Evolutionary conservation across 1,140 invertebrate species (phyloP).

Genomic region (Solen grandis): DNA sequence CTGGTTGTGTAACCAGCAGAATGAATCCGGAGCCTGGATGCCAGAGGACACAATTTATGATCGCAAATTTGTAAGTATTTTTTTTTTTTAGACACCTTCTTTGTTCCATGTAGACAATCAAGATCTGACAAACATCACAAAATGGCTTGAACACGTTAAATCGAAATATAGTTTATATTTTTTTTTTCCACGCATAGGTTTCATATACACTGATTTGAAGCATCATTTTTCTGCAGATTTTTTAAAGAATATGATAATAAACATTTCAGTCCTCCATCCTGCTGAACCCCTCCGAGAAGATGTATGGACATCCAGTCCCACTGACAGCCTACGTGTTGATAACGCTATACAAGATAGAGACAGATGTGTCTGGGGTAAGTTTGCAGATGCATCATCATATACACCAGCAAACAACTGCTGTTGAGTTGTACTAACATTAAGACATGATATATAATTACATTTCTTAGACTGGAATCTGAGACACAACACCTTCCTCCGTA

Average conservation of each 20-base stretch:
- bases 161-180: background rate
- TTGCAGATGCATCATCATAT: no score
- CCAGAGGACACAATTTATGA: conserved; percentile 68
- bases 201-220: no score
- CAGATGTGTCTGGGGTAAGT: conserved; percentile 87
- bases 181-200: no score
- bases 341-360: conserved; percentile 67
- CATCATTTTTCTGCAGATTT: no score
- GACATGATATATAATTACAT: background rate
- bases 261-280: conserved; percentile 64
- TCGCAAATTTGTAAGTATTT: conserved; percentile 75
- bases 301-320: conserved; percentile 69
- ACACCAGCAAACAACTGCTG: no score
- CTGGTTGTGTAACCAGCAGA: conserved; percentile 75
- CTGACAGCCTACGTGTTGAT: conserved; percentile 76
- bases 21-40: conserved; percentile 75
- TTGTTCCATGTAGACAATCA: background rate
- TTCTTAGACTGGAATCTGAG: background rate
- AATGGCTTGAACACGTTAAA: background rate
- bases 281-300: conserved; percentile 32
- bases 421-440: no score
- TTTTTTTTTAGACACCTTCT: background rate
- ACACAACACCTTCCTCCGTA: no score
- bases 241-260: no score
- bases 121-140: no score